Base-by-base conservation (phyloP, 2,113 vertebrate species). In the Meriones unguiculatus region DNA sequence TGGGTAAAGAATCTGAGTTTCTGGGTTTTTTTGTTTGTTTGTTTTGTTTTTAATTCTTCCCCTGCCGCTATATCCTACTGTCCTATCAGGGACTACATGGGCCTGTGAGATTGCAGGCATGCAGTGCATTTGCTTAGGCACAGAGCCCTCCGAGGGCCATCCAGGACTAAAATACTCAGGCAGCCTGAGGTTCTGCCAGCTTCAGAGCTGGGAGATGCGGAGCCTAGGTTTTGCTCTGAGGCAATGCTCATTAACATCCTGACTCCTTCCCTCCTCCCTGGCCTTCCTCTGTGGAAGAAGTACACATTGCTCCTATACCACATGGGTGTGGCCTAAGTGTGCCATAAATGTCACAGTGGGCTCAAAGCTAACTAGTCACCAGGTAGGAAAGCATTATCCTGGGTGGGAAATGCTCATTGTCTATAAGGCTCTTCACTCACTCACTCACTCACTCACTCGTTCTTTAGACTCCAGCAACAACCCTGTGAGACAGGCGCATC, bases 271-370 rank as follows among this genome's bases (percentile, higher is more conserved):
- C 57, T 50, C 25, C 13, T 35, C 14, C 54, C 52, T 14, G 4
- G 5, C 54, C 38, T 38, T 70, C 38, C 50, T 25, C 38, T 32
- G n/a, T 59, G 65, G 65, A 32, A 17, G 57, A 50, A 35, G 20
- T 41, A 2, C 9, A 20, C 57, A 41, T 28, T 24, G n/a, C 80
- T 38, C 57, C 30, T 32, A 18, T 5, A 25, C 35, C 1, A 24
- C 1, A 2, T 32, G 13, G 24, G 2, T 35, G 2, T 11, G 62
- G 38, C 41, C 32, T 1, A 25, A 1, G 1, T 0, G 30, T 59
- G n/a, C 38, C 32, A 14, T 18, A 4, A 28, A 50, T 2, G 38
- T 35, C 46, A 14, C 2, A 15, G 8, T 6, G 17, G 78, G 69
- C 5, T 73, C 30, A 12, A 10, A 4, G 25, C 77, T 2, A 18